Evolutionary conservation across 2,888 invertebrate genomes (phyloP).

Genomic region (Drosophila emarginata): DNA sequence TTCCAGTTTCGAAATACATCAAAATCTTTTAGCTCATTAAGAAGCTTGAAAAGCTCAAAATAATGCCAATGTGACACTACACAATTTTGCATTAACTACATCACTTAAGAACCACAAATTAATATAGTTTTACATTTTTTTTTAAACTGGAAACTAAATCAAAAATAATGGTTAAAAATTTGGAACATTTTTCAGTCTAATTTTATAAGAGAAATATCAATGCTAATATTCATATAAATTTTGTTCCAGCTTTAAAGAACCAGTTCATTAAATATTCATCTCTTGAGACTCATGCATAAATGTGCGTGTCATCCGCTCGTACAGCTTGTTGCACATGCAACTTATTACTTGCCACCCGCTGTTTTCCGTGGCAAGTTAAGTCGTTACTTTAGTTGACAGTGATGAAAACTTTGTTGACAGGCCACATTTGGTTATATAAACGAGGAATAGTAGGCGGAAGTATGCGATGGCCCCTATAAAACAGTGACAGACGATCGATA

Average conservation of each 20-base stretch:
- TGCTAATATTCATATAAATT: background rate
- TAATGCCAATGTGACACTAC: background rate
- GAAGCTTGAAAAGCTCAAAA: background rate
- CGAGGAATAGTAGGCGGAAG: background rate
- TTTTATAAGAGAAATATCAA: background rate
- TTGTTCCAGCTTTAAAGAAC: background rate
- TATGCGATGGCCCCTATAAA: background rate
- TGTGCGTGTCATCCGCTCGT: background rate
- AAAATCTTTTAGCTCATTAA: conserved; percentile 26
- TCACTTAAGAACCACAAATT: background rate
- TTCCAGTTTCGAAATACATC: background rate
- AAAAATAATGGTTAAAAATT: background rate
- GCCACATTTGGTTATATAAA: conserved; percentile 32
- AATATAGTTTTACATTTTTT: background rate
- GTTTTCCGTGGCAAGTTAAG: conserved; percentile 53
- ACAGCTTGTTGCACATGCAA: conserved; percentile 58
- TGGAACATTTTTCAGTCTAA: too few relatives aligned
- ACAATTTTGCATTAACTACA: background rate
- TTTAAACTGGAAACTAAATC: background rate
- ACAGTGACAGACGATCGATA: conserved; percentile 1
- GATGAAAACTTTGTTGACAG: conserved; percentile 73
- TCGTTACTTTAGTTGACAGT: conserved; percentile 68
- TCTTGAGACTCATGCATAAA: background rate
- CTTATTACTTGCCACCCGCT: conserved; percentile 40
- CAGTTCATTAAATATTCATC: background rate